Evolutionary conservation across 2,113 vertebrate species (phyloP).

Genomic region (Lagopus muta): DNA sequence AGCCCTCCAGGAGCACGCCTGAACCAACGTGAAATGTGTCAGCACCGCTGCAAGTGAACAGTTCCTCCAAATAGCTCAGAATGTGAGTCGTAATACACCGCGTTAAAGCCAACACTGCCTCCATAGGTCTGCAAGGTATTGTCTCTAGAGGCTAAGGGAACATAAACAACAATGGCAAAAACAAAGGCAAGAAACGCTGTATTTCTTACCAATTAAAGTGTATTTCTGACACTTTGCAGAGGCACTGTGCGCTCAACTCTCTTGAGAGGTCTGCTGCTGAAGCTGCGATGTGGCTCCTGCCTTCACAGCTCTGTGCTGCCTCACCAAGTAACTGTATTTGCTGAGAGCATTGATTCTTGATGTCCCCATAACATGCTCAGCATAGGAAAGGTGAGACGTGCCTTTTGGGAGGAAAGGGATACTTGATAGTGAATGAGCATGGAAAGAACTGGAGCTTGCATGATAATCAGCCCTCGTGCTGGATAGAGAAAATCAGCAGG

Average conservation of each 20-base stretch:
- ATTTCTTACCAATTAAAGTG: constrained; percentile 9
- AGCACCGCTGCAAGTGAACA: background rate
- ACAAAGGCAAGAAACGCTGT: background rate
- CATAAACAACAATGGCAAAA: background rate
- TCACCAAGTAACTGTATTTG: constrained; percentile 28
- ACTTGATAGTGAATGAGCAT: background rate
- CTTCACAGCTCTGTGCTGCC: background rate
- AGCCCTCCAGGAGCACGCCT: background rate
- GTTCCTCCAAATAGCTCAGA: background rate
- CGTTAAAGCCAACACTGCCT: background rate
- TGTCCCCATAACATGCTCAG: background rate
- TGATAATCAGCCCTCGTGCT: background rate
- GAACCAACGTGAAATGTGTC: background rate
- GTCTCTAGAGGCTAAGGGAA: background rate
- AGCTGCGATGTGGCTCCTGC: background rate
- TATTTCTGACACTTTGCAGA: background rate
- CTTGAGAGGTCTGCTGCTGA: background rate
- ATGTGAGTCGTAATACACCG: background rate
- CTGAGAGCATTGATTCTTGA: background rate
- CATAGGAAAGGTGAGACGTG: background rate
- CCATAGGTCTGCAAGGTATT: background rate
- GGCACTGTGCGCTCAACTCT: background rate
- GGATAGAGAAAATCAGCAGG: background rate
- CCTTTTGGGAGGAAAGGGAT: background rate
- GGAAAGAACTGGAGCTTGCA: background rate